Percentiles rank a stretch among this genome's conserved stretches.
These are phyloP conservation scores for Nasonia oneida DNA, from an alignment of 2,888 invertebrate species.

Conservation along the genomic window DNA sequence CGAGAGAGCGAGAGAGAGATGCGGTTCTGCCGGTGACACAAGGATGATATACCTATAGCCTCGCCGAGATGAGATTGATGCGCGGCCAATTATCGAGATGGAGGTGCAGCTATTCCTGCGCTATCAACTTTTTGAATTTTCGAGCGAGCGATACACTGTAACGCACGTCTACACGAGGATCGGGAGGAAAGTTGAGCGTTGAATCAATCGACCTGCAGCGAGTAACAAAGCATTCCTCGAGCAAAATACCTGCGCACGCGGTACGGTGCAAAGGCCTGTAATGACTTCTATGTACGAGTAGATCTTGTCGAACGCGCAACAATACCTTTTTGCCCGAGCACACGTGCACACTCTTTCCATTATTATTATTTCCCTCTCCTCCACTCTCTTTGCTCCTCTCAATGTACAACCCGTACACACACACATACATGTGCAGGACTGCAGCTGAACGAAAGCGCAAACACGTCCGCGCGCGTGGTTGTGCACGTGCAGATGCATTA, in stretches of 20 bases:
- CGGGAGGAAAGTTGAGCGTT: no score
- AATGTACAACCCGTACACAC: background rate
- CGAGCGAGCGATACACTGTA: background rate
- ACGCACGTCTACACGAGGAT: background rate
- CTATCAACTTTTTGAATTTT: background rate
- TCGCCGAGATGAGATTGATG: constrained; percentile 4
- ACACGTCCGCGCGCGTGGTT: background rate
- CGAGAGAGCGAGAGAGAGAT: constrained; percentile 35
- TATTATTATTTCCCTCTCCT: background rate
- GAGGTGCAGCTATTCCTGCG: background rate
- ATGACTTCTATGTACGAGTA: no score
- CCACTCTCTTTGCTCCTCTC: background rate
- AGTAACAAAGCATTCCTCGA: no score
- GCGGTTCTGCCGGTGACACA: constrained; percentile 11
- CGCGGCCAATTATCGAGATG: constrained; percentile 5
- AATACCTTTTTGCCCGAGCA: background rate
- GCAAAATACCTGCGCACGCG: no score
- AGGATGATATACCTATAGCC: background rate
- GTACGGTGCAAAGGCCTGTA: no score
- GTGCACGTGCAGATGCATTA: constrained; percentile 59
- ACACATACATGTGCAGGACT: background rate
- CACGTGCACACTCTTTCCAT: constrained; percentile 1
- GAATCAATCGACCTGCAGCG: no score
- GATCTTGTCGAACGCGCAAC: no score
- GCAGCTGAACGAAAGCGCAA: background rate